Evolutionary conservation across 2,888 invertebrate genomes (phyloP), one percentile per base, ranked within the genome.

Genomic region (Sinotaia quadrata): DNA sequence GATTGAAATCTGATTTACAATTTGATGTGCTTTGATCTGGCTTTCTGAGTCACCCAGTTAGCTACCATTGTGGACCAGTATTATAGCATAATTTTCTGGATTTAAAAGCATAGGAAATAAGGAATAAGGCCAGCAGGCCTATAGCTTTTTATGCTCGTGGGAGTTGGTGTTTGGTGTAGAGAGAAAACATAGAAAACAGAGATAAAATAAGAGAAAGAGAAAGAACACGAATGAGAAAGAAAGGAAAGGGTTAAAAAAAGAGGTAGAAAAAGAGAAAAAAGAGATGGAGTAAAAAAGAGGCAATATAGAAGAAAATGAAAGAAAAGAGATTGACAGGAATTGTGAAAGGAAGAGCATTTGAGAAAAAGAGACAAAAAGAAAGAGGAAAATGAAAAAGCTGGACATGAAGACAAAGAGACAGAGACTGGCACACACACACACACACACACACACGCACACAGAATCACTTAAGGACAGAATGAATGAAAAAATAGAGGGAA

Each of bases 151-250:
- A n/a, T n/a, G n/a, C n/a, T n/a, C n/a, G n/a, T n/a, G n/a, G n/a
- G n/a, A n/a, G n/a, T n/a, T n/a, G n/a, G n/a, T n/a, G n/a, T n/a
- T n/a, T n/a, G n/a, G n/a, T n/a, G n/a, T n/a, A n/a, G n/a, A n/a
- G n/a, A n/a, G n/a, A n/a, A n/a, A n/a, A n/a, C n/a, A n/a, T n/a
- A n/a, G n/a, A 24, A 27, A 51, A 65, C n/a, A 54, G 31, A 29
- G 56, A 56, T 15, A 65, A 31, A 65, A 21, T 37, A 27, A 65
- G 31, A 57, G 37, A 41, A 31, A 56, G 27, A 65, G 27, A 57
- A 29, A 37, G 27, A 12, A 15, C 5, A 12, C 5, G 15, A 12
- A 15, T 5, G 15, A 15, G 15, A 12, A 15, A 12, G 15, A 24
- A 12, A 12, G 4, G 15, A 47, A 4, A 12, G 24, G 4, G 15